Evolutionary conservation across 1,140 invertebrate species (phyloP).

Genomic region (Carcinoscorpius rotundicauda): DNA sequence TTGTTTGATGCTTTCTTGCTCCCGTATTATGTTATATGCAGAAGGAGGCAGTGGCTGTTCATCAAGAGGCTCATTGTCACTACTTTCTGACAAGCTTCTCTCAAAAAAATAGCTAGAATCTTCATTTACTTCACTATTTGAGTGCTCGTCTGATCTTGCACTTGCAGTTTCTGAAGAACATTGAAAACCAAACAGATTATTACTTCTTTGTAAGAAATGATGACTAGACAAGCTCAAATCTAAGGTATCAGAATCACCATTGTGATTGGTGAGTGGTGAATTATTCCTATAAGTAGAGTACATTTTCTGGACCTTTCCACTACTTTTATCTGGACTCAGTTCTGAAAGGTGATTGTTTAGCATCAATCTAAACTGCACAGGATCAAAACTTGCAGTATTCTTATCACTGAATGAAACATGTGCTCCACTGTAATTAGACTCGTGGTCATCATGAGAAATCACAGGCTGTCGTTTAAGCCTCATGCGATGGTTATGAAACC

Average conservation of each 20-base stretch:
- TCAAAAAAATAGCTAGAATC: constrained; percentile 33
- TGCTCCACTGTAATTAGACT: constrained; percentile 15
- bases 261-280: constrained; percentile 15
- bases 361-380: constrained; percentile 73
- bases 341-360: constrained; percentile 74
- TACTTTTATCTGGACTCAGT: constrained; percentile 36
- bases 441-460: constrained; percentile 35
- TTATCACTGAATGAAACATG: constrained; percentile 12
- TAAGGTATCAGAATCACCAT: constrained; percentile 32
- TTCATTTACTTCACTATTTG: constrained; percentile 32
- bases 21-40: background rate
- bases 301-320: background rate
- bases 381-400: constrained; percentile 52
- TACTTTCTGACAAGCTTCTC: constrained; percentile 12
- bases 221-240: constrained; percentile 57
- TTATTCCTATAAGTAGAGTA: background rate
- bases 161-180: background rate
- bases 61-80: constrained; percentile 6
- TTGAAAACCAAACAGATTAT: background rate
- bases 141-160: background rate
- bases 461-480: constrained; percentile 77
- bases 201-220: constrained; percentile 14
- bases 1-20: background rate
- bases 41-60: background rate
- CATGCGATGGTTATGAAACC: constrained; percentile 99